Evolutionary conservation across 2,113 vertebrate species (phyloP), one percentile per base, ranked within the genome.

Genomic region (Kryptolebias marmoratus): DNA sequence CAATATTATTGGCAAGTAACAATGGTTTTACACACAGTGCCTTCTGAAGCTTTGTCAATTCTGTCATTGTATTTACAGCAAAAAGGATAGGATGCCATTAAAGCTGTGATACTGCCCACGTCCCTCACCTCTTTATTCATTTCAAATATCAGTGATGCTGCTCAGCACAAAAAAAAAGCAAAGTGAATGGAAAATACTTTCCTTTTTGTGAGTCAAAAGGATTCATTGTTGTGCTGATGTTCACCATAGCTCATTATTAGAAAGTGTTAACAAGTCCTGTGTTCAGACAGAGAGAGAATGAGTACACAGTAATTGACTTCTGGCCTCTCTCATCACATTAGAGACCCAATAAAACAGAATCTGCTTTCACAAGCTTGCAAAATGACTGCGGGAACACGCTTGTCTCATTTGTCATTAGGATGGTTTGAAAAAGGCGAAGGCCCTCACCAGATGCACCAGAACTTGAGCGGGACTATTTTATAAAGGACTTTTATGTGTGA

Each of bases 301-400:
- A 87, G 88, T 79, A 91, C 83, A 88, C 83, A 87, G 86, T 88
- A 89, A 89, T 88, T 92, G 90, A 92, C 90, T 92, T 77, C 75
- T 90, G 88, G 71, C 87, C 90, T 84, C 84, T 70, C 73, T 86
- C 85, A 73, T 89, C 73, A 63, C 72, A 78, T 86, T 82, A 87
- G 73, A 75, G 63, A 73, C 70, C 71, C 80, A 80, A 81, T 83
- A 84, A 88, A 87, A 90, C 39, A 57, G 64, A 60, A 68, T 85
- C 68, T 79, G 82, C 83, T 81, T 88, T 90, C 83, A 83, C 80
- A 73, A 87, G 78, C 60, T 49, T 71, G 71, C 64, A 65, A 69
- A 68, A 74, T 72, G 59, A 81, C 80, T 65, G 75, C 68, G 52
- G 64, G 54, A 80, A 82, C 69, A 71, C 45, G 62, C 58, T 77